Evolutionary conservation across 1,140 invertebrate genomes (phyloP).

Genomic region (Triops cancriformis): DNA sequence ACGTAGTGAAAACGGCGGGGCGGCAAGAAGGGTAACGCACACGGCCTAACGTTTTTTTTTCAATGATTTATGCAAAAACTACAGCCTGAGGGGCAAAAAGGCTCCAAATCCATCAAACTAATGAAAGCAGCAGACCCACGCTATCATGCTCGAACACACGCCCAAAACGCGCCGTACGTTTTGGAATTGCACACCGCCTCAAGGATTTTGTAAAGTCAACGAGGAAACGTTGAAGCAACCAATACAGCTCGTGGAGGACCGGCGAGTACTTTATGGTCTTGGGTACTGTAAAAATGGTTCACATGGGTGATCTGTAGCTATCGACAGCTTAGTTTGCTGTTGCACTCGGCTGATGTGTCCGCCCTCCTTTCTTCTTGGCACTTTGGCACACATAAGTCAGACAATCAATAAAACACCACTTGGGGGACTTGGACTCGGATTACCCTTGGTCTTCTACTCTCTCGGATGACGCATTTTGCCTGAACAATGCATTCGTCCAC

Average conservation of each 20-base stretch:
- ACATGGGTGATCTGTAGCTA: too few species aligned
- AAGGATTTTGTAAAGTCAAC: too few species aligned
- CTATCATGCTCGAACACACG: background rate
- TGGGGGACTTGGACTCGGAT: background rate
- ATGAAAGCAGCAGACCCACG: background rate
- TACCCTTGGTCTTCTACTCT: background rate
- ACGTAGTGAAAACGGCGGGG: background rate
- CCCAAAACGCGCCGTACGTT: background rate
- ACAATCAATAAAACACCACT: conserved; percentile 11
- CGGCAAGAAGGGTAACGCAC: background rate
- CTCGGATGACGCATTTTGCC: background rate
- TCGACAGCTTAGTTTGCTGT: background rate
- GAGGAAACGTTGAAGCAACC: too few species aligned
- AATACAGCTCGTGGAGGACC: too few species aligned
- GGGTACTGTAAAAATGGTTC: too few species aligned
- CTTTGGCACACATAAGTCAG: background rate
- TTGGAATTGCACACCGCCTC: too few species aligned
- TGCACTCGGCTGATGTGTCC: background rate
- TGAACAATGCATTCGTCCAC: background rate
- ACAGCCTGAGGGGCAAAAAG: background rate
- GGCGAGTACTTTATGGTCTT: too few species aligned
- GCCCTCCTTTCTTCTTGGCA: background rate
- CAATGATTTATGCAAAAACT: background rate
- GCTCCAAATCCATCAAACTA: background rate
- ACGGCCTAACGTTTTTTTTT: background rate